A percentile compares a stretch with the other conserved stretches of the same genome.
Conservation (phyloP, 1,140 invertebrate genomes). For the Bombus soroeensis region DNA sequence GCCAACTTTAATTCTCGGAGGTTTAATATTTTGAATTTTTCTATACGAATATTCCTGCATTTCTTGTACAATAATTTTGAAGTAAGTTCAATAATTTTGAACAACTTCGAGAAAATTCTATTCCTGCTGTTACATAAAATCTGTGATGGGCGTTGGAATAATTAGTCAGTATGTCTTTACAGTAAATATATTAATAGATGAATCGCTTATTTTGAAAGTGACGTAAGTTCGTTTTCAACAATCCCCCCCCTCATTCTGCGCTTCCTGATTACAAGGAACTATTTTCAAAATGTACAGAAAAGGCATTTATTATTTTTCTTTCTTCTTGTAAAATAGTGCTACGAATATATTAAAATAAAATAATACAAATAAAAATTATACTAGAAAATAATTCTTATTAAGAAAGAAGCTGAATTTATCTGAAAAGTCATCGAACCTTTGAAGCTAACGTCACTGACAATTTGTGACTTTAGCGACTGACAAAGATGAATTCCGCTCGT, state of each 20-base stretch:
- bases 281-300: not conserved
- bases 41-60: not conserved
- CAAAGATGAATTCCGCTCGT: not conserved
- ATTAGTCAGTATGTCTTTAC: too few species aligned
- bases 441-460: not conserved
- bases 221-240: too few species aligned
- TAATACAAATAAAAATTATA: too few species aligned
- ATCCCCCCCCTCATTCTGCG: too few species aligned
- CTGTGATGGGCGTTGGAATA: too few species aligned
- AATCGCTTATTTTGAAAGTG: too few species aligned
- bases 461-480: not conserved
- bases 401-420: not conserved
- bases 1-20: not conserved
- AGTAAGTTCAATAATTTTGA: not conserved
- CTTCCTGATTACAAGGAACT: too few species aligned
- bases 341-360: not conserved
- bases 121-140: not conserved
- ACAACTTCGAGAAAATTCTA: not conserved
- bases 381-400: not conserved
- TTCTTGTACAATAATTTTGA: not conserved
- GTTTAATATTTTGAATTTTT: not conserved
- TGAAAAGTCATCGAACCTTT: not conserved
- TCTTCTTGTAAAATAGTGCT: not conserved
- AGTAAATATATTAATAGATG: too few species aligned
- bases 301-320: not conserved